These are phyloP conservation scores for Caenorhabditis tropicalis DNA, from an alignment of 1,140 invertebrate species.

Conservation along the genomic window DNA sequence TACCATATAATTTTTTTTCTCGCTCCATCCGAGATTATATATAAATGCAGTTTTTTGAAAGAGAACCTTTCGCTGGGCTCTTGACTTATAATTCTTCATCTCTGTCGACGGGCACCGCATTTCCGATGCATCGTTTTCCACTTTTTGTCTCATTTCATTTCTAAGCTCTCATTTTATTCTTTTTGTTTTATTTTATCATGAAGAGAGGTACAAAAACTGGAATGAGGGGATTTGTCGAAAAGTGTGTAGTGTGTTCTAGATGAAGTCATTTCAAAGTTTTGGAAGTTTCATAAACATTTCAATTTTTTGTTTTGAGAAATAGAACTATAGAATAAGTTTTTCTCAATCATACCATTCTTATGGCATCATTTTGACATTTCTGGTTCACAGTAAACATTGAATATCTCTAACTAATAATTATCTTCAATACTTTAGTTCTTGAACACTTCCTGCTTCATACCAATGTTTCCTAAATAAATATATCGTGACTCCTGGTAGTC, in stretches of 20 bases:
- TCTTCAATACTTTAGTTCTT: no score
- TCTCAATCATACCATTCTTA: no score
- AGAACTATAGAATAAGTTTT: no score
- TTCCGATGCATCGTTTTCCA: slow-evolving; percentile 32
- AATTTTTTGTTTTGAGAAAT: no score
- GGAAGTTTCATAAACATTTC: no score
- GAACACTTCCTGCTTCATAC: no score
- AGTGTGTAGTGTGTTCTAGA: background rate
- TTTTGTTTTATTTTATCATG: background rate
- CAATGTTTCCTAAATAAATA: background rate
- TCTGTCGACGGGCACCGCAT: background rate
- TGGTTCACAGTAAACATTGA: no score
- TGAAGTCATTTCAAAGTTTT: no score
- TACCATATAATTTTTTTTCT: slow-evolving; percentile 1
- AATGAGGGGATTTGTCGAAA: background rate
- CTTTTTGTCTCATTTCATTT: slow-evolving; percentile 37
- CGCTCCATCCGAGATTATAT: background rate
- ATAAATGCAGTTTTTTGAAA: slow-evolving; percentile 30
- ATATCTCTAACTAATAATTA: no score
- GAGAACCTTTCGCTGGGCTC: background rate
- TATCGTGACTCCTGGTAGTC: background rate
- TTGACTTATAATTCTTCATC: slow-evolving; percentile 39
- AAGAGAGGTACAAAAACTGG: background rate
- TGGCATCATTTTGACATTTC: no score
- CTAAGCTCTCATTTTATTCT: slow-evolving; percentile 24